Evolutionary conservation across 2,888 invertebrate genomes (phyloP).

Genomic region (Drosophila austrosaltans): DNA sequence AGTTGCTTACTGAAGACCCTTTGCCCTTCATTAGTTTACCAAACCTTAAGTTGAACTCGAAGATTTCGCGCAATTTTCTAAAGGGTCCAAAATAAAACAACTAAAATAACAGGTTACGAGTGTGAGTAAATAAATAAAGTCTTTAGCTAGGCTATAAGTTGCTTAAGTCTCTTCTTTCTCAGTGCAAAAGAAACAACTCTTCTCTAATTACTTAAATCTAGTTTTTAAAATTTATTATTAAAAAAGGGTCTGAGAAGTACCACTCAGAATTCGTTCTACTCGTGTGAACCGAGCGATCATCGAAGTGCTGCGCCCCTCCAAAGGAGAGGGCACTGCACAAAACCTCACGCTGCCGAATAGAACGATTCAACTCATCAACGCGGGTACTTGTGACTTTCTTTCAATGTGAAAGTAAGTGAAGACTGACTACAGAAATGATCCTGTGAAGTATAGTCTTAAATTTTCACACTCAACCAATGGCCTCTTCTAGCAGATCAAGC

Average conservation of each 20-base stretch:
- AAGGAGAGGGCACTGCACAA: constrained; percentile 44
- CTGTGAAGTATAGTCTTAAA: constrained; percentile 86
- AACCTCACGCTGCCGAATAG: constrained; percentile 85
- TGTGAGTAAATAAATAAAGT: too few species aligned
- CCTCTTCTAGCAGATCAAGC: not conserved
- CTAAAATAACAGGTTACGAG: too few species aligned
- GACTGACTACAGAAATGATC: constrained; percentile 88
- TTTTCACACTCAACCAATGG: constrained; percentile 16
- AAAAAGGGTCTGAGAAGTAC: constrained; percentile 48
- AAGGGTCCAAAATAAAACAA: too few species aligned
- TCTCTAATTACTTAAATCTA: too few species aligned
- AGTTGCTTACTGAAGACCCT: too few species aligned
- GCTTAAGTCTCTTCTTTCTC: too few species aligned
- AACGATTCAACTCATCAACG: constrained; percentile 86
- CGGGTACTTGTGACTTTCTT: constrained; percentile 84
- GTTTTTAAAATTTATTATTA: constrained; percentile 48
- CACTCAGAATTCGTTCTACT: constrained; percentile 76
- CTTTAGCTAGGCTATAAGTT: too few species aligned
- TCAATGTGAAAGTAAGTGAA: constrained; percentile 85
- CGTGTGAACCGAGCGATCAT: constrained; percentile 77
- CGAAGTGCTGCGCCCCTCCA: constrained; percentile 53
- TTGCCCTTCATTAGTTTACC: too few species aligned
- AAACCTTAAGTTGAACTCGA: too few species aligned
- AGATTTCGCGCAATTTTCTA: too few species aligned
- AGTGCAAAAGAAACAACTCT: too few species aligned